Conservation (phyloP, 2,888 invertebrate genomes). For the Amitus sp. region DNA sequence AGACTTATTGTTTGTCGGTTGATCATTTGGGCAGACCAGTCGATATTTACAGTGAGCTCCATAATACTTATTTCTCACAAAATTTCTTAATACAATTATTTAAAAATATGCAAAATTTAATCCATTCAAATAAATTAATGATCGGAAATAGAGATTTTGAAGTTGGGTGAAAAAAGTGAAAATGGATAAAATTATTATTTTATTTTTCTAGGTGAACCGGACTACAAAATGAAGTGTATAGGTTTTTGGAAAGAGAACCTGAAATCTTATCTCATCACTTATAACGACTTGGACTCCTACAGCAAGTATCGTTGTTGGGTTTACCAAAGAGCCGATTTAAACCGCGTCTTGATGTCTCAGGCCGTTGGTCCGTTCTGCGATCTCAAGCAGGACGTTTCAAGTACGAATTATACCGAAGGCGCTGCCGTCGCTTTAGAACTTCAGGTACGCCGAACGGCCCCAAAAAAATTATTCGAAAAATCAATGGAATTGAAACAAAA, state of each 20-base stretch:
- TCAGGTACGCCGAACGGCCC: too few relatives aligned
- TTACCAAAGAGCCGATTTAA: constrained; percentile 94
- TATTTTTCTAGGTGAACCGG: constrained; percentile 78
- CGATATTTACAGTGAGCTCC: constrained; percentile 84
- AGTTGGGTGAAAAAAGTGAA: too few relatives aligned
- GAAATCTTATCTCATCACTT: constrained; percentile 94
- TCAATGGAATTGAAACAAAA: too few relatives aligned
- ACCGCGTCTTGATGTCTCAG: constrained; percentile 83
- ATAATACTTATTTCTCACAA: too few relatives aligned
- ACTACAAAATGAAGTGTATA: constrained; percentile 96
- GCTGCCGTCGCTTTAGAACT: constrained; percentile 92
- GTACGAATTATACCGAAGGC: constrained; percentile 89
- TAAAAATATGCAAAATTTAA: too few relatives aligned
- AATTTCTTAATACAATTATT: too few relatives aligned
- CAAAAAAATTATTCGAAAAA: too few relatives aligned
- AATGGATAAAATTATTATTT: too few relatives aligned
- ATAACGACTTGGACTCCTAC: constrained; percentile 94
- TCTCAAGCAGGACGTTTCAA: constrained; percentile 88
- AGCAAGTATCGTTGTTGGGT: constrained; percentile 98
- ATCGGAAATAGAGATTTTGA: too few relatives aligned
- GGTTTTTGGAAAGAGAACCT: constrained; percentile 98
- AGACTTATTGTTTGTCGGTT: constrained; percentile 95
- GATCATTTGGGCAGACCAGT: constrained; percentile 94
- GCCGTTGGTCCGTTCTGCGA: constrained; percentile 93
- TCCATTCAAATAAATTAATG: too few relatives aligned